Evolutionary conservation across 2,888 invertebrate genomes (phyloP).

Genomic region (Agrochola circellaris): DNA sequence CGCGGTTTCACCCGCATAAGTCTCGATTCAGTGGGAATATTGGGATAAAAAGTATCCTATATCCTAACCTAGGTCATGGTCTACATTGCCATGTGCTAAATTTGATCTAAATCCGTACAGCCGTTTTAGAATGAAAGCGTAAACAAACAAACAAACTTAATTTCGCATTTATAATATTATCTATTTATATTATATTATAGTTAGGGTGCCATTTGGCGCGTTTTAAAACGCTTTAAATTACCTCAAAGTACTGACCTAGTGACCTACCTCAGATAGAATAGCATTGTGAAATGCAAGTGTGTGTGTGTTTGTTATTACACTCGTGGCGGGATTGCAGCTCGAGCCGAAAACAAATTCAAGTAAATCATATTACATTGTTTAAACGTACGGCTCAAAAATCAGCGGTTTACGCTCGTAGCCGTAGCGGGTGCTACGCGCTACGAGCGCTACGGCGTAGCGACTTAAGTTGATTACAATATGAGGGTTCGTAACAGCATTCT

Average conservation of each 20-base stretch:
- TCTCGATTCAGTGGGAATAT: too few species aligned
- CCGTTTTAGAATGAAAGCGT: too few species aligned
- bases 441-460: slow-evolving; percentile 31
- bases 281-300: background rate
- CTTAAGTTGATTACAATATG: slow-evolving; percentile 9
- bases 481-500: slow-evolving; percentile 18
- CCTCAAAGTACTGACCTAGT: background rate
- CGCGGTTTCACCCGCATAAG: too few species aligned
- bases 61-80: too few species aligned
- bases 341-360: too few species aligned
- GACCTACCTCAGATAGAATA: background rate
- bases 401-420: slow-evolving; percentile 4
- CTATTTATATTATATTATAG: too few species aligned
- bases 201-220: too few species aligned
- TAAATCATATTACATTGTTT: background rate
- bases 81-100: too few species aligned
- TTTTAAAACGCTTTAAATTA: background rate
- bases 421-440: slow-evolving; percentile 32
- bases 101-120: too few species aligned
- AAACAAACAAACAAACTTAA: too few species aligned
- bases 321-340: background rate
- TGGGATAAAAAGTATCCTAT: too few species aligned
- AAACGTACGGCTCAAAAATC: background rate
- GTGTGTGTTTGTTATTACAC: background rate
- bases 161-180: too few species aligned